A percentile compares a stretch with the other conserved stretches of the same genome.
phyloP scores from a whole-genome alignment of 2,888 invertebrate genomes.

The Arge pagana region DNA sequence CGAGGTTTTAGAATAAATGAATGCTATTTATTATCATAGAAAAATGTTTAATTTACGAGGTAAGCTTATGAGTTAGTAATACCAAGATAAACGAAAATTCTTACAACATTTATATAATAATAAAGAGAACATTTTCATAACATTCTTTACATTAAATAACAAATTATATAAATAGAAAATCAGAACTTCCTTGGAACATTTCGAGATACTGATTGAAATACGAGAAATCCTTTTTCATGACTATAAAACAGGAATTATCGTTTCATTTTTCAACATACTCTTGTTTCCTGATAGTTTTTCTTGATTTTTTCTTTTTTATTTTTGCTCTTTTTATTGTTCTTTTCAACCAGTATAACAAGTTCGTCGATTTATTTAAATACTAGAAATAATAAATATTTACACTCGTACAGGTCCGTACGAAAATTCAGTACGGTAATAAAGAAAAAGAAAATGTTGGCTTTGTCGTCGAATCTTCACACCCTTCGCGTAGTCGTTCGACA shows the following conservation, averaged over 20 bases:
- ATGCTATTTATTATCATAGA: conserved; percentile 42
- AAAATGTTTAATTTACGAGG: conserved; percentile 55
- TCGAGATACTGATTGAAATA: conserved; percentile 31
- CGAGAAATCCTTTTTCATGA: not conserved
- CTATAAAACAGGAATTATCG: too few relatives aligned
- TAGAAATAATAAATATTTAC: conserved; percentile 57
- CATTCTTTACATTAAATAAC: conserved; percentile 57
- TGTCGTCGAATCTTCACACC: conserved; percentile 45
- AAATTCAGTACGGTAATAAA: conserved; percentile 45
- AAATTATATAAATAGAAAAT: conserved; percentile 57
- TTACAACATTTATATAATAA: conserved; percentile 52
- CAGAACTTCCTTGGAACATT: conserved; percentile 41
- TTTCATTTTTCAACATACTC: too few relatives aligned
- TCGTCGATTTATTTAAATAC: conserved; percentile 34
- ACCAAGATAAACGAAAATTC: conserved; percentile 52
- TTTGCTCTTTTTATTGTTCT: too few relatives aligned
- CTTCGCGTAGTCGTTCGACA: conserved; percentile 14
- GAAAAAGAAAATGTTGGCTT: conserved; percentile 41
- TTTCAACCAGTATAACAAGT: conserved; percentile 37
- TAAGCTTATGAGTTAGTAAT: conserved; percentile 55
- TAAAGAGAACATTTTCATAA: conserved; percentile 54
- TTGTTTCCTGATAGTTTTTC: too few relatives aligned
- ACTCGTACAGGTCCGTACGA: conserved; percentile 41
- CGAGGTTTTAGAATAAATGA: conserved; percentile 35
- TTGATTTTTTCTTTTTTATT: too few relatives aligned